phyloP scores from a whole-genome alignment of 1,140 invertebrate species.

The Rhyacophila brunnea region DNA sequence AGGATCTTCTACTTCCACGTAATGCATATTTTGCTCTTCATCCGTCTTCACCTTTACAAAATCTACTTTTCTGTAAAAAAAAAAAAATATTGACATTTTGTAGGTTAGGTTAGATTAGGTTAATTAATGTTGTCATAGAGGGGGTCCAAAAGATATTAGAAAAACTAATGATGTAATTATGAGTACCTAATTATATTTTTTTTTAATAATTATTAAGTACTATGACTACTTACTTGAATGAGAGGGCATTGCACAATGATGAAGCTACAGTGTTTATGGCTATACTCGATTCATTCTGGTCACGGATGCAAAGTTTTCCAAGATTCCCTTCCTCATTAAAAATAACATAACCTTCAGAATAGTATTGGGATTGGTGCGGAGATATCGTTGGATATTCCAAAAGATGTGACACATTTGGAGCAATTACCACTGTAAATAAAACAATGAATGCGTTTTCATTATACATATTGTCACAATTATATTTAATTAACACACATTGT shows the following conservation, averaged over 20 bases:
- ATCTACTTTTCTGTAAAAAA: slow-evolving; percentile 37
- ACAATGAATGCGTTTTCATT: not conserved
- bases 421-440: slow-evolving; percentile 65
- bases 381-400: slow-evolving; percentile 57
- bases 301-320: slow-evolving; percentile 75
- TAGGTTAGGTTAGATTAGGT: not conserved
- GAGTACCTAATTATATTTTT: too few species aligned
- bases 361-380: slow-evolving; percentile 66
- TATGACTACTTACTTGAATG: slow-evolving; percentile 66
- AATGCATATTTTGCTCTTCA: slow-evolving; percentile 39
- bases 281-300: slow-evolving; percentile 59
- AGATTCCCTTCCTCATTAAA: slow-evolving; percentile 79
- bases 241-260: slow-evolving; percentile 73
- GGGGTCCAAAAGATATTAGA: too few species aligned
- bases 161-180: too few species aligned
- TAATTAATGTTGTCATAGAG: too few species aligned
- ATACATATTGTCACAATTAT: too few species aligned
- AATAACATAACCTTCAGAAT: slow-evolving; percentile 72
- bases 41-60: slow-evolving; percentile 41
- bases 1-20: slow-evolving; percentile 75
- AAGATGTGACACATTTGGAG: slow-evolving; percentile 62
- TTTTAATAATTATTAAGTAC: too few species aligned
- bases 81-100: not conserved
- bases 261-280: slow-evolving; percentile 62
- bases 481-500: too few species aligned